Evolutionary conservation across 2,888 invertebrate species (phyloP).

Genomic region (Dorcus hopei): DNA sequence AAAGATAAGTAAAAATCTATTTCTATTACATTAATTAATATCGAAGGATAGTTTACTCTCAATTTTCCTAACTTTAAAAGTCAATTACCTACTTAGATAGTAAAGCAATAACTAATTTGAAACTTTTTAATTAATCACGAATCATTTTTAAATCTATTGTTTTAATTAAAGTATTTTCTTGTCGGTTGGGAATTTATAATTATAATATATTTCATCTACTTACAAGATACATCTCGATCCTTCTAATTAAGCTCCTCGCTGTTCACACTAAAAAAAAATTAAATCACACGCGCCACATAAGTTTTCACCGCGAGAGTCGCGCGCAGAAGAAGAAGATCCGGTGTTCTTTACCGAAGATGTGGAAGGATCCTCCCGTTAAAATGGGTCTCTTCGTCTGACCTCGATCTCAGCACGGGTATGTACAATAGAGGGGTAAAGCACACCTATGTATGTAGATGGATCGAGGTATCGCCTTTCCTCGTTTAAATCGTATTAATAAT

Average conservation of each 20-base stretch:
- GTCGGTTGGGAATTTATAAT: not conserved
- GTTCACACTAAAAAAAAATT: not conserved
- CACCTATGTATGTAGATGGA: not conserved
- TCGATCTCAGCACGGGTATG: not conserved
- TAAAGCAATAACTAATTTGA: too few species aligned
- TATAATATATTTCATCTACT: not conserved
- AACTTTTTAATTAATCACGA: too few species aligned
- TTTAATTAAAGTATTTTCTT: too few species aligned
- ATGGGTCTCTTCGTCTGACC: not conserved
- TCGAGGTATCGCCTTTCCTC: not conserved
- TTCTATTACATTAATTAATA: too few species aligned
- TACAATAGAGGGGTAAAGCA: conserved; percentile 1
- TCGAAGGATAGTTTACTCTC: too few species aligned
- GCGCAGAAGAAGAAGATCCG: not conserved
- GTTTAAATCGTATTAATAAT: not conserved
- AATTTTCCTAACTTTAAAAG: too few species aligned
- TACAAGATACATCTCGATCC: not conserved
- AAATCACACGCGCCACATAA: not conserved
- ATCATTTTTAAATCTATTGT: too few species aligned
- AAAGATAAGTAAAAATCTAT: too few species aligned
- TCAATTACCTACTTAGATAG: too few species aligned
- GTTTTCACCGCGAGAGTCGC: not conserved
- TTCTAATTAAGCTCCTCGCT: not conserved
- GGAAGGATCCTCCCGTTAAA: not conserved
- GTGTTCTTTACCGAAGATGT: not conserved